phyloP scores from a whole-genome alignment of 1,140 invertebrate genomes.

The Leptinotarsa undecemlineata region DNA sequence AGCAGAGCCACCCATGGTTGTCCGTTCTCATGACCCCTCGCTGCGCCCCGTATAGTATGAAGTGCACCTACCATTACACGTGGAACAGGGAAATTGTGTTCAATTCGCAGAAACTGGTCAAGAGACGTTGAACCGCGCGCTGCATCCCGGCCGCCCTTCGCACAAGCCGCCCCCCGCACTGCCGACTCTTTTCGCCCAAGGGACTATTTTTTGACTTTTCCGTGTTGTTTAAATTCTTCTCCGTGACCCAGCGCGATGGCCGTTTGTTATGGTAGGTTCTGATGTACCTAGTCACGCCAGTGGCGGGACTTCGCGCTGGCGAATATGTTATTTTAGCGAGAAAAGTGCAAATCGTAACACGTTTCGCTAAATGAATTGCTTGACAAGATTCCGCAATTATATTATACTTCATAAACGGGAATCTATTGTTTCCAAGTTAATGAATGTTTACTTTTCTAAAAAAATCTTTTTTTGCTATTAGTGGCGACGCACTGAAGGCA shows the following conservation, averaged over 20 bases:
- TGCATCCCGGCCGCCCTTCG: constrained; percentile 19
- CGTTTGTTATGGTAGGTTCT: constrained; percentile 53
- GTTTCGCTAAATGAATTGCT: too few species aligned
- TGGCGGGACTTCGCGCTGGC: too few species aligned
- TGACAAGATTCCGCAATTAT: too few species aligned
- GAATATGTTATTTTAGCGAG: too few species aligned
- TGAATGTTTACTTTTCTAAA: too few species aligned
- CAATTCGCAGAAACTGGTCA: constrained; percentile 86
- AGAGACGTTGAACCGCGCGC: constrained; percentile 67
- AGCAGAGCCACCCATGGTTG: constrained; percentile 31
- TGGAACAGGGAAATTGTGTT: constrained; percentile 88
- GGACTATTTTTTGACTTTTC: constrained; percentile 32
- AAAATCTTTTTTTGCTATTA: too few species aligned
- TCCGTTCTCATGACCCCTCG: constrained; percentile 41
- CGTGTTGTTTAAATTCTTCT: constrained; percentile 36
- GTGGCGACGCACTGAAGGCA: too few species aligned
- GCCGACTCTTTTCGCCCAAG: constrained; percentile 5
- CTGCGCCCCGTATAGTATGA: constrained; percentile 47
- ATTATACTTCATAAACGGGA: too few species aligned
- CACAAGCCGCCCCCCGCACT: constrained; percentile 39
- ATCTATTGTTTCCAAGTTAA: too few species aligned
- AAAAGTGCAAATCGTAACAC: too few species aligned
- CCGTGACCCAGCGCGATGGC: constrained; percentile 45
- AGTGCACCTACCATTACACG: constrained; percentile 82
- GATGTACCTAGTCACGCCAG: too few species aligned